Evolutionary conservation across 2,113 vertebrate species (phyloP).

Genomic region (zebrafish (Danio rerio)): GRCz12tu NC_133193.1:36188501-36189000

Average conservation of each 20-base stretch:
- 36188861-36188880: slow-evolving; percentile 55
- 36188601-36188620: not conserved
- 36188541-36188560: no score
- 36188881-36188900: slow-evolving; percentile 57
- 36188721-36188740: slow-evolving; percentile 52
- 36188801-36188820: slow-evolving; percentile 39
- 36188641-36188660: not conserved
- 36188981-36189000: slow-evolving; percentile 61
- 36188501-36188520: no score
- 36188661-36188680: slow-evolving; percentile 33
- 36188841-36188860: slow-evolving; percentile 39
- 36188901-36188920: slow-evolving; percentile 61
- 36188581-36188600: not conserved
- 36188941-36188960: slow-evolving; percentile 59
- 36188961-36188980: slow-evolving; percentile 55
- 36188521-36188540: no score
- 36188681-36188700: slow-evolving; percentile 22
- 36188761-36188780: not conserved
- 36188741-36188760: not conserved
- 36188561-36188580: not conserved
- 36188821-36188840: not conserved
- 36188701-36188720: not conserved
- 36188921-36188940: slow-evolving; percentile 65
- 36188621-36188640: slow-evolving; percentile 15
- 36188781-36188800: slow-evolving; percentile 47